phyloP scores from a whole-genome alignment of 1,140 invertebrate species.

The Cyphomyrmex costatus region DNA sequence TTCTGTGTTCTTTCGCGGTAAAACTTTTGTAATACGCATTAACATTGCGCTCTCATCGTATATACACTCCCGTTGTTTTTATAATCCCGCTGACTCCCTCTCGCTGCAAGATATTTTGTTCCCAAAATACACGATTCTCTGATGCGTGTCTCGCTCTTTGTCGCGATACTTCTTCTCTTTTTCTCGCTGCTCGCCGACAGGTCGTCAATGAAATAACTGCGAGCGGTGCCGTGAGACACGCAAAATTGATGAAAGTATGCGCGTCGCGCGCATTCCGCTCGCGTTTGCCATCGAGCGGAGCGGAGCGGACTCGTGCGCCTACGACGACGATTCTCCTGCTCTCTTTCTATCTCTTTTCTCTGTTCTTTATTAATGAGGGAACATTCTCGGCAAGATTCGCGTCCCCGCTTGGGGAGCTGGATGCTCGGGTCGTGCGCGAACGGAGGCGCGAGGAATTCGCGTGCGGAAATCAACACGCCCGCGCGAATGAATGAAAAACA shows the following conservation, averaged over 20 bases:
- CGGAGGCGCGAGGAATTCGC: slow-evolving; percentile 51
- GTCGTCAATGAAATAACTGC: slow-evolving; percentile 72
- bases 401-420: slow-evolving; percentile 39
- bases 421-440: slow-evolving; percentile 44
- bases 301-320: slow-evolving; percentile 41
- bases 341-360: slow-evolving; percentile 27
- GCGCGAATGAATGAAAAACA: slow-evolving; percentile 61
- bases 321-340: slow-evolving; percentile 5
- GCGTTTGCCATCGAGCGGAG: slow-evolving; percentile 66
- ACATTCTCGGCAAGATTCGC: slow-evolving; percentile 70
- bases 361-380: slow-evolving; percentile 76
- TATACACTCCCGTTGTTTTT: background rate
- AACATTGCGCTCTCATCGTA: background rate
- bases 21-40: background rate
- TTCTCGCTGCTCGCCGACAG: slow-evolving; percentile 15
- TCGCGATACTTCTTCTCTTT: background rate
- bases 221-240: slow-evolving; percentile 60
- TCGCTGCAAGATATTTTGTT: background rate
- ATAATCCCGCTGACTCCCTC: background rate
- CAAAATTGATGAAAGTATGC: slow-evolving; percentile 76
- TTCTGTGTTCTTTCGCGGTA: slow-evolving; percentile 2
- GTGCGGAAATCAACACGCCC: slow-evolving; percentile 55
- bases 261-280: slow-evolving; percentile 68
- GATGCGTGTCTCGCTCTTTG: background rate
- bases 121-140: slow-evolving; percentile 41